Evolutionary conservation across 1,140 invertebrate species (phyloP).

Genomic region (Drosophila neocordata): DNA sequence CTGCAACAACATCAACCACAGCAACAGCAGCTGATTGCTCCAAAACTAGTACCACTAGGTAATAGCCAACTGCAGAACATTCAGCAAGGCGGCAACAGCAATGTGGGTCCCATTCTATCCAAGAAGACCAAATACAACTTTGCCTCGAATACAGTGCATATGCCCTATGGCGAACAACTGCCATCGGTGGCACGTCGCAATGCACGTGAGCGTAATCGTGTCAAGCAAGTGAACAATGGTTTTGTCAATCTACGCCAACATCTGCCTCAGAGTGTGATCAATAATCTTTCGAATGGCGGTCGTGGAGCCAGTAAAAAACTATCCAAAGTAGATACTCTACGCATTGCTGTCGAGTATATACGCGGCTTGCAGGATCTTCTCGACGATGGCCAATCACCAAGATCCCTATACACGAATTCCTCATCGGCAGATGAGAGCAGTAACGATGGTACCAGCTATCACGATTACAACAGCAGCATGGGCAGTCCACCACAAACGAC

Average conservation of each 20-base stretch:
- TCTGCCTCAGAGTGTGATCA: conserved; percentile 90
- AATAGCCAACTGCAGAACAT: conserved; percentile 77
- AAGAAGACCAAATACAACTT: conserved; percentile 87
- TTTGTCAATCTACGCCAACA: conserved; percentile 94
- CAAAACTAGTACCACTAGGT: conserved; percentile 68
- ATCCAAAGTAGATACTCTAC: conserved; percentile 97
- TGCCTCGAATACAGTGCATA: conserved; percentile 83
- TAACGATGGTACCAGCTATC: conserved; percentile 64
- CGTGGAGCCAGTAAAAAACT: conserved; percentile 92
- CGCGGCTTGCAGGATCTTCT: conserved; percentile 92
- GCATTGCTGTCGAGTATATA: conserved; percentile 97
- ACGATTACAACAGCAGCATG: conserved; percentile 68
- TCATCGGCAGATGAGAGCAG: conserved; percentile 70
- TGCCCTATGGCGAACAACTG: conserved; percentile 85
- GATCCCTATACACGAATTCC: conserved; percentile 18
- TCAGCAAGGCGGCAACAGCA: conserved; percentile 1
- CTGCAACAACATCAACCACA: conserved; percentile 57
- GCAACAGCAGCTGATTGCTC: conserved; percentile 65
- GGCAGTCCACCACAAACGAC: conserved; percentile 83
- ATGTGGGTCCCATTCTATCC: conserved; percentile 75
- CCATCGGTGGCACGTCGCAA: conserved; percentile 95
- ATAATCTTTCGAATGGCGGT: conserved; percentile 87
- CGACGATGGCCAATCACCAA: conserved; percentile 84
- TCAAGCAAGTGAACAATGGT: conserved; percentile 98
- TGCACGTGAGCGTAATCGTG: conserved; percentile 95